Conservation (phyloP, 2,113 vertebrate genomes). For the Proteles cristata region DNA sequence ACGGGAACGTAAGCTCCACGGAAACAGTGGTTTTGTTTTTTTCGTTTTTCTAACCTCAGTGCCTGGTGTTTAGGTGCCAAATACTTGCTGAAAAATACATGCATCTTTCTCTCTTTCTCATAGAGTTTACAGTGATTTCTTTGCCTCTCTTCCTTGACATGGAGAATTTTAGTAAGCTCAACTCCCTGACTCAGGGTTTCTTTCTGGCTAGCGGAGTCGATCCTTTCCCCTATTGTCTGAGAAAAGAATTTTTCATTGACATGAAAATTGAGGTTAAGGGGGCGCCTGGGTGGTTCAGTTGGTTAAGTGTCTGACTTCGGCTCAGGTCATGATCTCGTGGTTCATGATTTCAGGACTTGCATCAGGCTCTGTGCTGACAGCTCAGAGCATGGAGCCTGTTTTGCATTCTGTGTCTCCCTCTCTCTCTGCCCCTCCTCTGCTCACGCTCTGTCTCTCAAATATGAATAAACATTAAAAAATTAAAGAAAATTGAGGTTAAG, state of each 20-base stretch:
- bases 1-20: background rate
- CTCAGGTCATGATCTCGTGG: too few relatives aligned
- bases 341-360: too few relatives aligned
- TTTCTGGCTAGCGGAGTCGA: background rate
- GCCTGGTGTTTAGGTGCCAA: background rate
- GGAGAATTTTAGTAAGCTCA: constrained; percentile 44
- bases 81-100: background rate
- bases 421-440: too few relatives aligned
- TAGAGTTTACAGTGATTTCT: constrained; percentile 49
- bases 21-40: background rate
- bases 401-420: too few relatives aligned
- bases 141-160: background rate
- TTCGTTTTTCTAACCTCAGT: constrained; percentile 31
- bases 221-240: background rate
- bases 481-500: constrained; percentile 31
- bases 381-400: too few relatives aligned
- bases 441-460: too few relatives aligned
- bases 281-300: too few relatives aligned
- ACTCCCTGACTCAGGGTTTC: background rate
- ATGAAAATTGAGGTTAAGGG: constrained; percentile 52
- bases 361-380: too few relatives aligned
- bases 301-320: too few relatives aligned
- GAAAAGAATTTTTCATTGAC: constrained; percentile 44
- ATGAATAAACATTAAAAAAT: too few relatives aligned
- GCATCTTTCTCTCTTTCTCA: background rate